Conservation (phyloP, 1,140 invertebrate species). For the Armadillidium nasatum region DNA sequence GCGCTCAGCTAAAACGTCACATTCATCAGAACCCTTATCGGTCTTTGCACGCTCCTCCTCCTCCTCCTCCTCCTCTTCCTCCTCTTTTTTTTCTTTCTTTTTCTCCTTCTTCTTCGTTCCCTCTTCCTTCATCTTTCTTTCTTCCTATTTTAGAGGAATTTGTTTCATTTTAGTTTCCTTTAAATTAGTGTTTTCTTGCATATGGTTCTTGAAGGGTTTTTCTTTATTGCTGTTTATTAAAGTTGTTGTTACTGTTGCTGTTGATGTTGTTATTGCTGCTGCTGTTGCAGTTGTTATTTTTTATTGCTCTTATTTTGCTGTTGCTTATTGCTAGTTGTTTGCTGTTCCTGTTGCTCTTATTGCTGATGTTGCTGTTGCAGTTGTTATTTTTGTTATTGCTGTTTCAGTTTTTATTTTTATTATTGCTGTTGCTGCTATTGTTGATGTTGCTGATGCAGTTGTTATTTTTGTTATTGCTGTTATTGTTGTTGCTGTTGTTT, state of each 20-base stretch:
- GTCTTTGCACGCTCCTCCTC: neutral
- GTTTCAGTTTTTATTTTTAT: neutral
- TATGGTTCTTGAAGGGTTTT: too few species aligned
- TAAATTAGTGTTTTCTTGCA: neutral
- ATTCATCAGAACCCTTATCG: neutral
- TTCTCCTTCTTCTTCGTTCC: neutral
- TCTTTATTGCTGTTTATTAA: too few species aligned
- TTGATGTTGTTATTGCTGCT: too few species aligned
- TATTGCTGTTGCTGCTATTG: neutral
- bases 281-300: too few species aligned
- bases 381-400: constrained; percentile 2
- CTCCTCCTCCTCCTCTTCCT: too few species aligned
- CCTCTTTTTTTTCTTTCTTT: too few species aligned
- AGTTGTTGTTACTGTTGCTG: too few species aligned
- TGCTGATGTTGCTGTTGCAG: neutral
- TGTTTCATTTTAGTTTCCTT: neutral
- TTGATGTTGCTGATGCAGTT: neutral
- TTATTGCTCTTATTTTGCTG: too few species aligned
- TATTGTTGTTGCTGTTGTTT: neutral
- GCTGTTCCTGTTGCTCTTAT: too few species aligned
- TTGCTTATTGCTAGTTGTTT: too few species aligned
- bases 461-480: neutral
- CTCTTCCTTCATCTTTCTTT: too few species aligned
- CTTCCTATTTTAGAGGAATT: neutral
- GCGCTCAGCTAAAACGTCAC: constrained; percentile 4